These are phyloP conservation scores for Physocephala rufipes DNA, from an alignment of 2,888 invertebrate genomes.

Conservation along the genomic window DNA sequence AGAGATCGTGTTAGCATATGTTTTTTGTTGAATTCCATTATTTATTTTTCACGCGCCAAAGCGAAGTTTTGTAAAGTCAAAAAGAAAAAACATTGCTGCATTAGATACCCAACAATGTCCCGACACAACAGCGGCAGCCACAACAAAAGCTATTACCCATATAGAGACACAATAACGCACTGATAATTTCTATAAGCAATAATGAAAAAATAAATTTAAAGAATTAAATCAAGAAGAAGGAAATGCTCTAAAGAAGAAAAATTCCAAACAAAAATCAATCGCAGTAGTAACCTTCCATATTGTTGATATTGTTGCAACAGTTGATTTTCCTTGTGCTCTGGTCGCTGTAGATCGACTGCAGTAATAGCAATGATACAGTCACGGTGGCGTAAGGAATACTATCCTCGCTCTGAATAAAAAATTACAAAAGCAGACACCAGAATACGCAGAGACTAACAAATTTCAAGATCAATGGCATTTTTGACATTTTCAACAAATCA, in stretches of 20 bases:
- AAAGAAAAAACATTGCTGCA: neutral
- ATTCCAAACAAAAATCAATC: neutral
- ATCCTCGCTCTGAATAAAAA: neutral
- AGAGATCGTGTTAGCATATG: neutral
- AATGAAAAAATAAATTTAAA: neutral
- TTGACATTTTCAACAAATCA: conserved; percentile 55
- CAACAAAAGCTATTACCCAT: neutral
- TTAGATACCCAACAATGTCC: neutral
- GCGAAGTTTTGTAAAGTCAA: conserved; percentile 1
- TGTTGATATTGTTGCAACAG: neutral
- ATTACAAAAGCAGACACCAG: neutral
- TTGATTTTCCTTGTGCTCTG: too few relatives aligned
- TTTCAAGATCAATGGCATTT: conserved; percentile 55
- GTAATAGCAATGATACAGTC: neutral
- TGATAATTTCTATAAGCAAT: neutral
- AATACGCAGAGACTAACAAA: neutral
- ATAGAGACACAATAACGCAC: neutral
- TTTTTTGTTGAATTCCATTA: conserved; percentile 20
- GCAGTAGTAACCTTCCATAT: neutral
- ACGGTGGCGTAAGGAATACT: neutral
- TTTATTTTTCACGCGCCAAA: conserved; percentile 23
- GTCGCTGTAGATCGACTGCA: too few relatives aligned
- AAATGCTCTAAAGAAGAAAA: neutral
- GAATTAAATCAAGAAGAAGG: neutral
- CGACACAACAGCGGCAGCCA: neutral